Evolutionary conservation across 2,797 vertebrate species (phyloP).

Genomic region (Sebastes steindachneri): DNA sequence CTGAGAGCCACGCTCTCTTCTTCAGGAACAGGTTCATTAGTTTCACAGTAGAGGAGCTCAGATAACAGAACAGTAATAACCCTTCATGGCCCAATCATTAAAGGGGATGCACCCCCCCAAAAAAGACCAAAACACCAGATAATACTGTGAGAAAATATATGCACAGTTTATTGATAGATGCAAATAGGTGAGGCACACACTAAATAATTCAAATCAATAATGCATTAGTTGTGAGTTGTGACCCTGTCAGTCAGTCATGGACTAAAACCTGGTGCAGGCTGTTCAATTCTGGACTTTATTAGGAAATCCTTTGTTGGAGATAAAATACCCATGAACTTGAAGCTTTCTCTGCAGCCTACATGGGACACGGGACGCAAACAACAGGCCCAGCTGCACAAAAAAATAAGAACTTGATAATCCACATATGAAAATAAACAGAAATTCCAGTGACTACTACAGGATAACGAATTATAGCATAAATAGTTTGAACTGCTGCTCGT

Average conservation of each 20-base stretch:
- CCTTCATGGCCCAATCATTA: neutral
- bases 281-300: constrained; percentile 15
- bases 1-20: too few relatives aligned
- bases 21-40: neutral
- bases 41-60: neutral
- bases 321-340: constrained; percentile 11
- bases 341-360: constrained; percentile 15
- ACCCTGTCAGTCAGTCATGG: constrained; percentile 9
- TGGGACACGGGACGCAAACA: neutral
- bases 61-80: neutral
- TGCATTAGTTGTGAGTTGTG: constrained; percentile 54
- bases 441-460: constrained; percentile 76
- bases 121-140: constrained; percentile 23
- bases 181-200: constrained; percentile 67
- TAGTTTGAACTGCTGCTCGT: constrained; percentile 70
- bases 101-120: neutral
- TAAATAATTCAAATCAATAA: constrained; percentile 56
- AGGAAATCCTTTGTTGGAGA: constrained; percentile 7
- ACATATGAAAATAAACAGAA: constrained; percentile 47
- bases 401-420: constrained; percentile 16
- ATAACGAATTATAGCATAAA: constrained; percentile 74
- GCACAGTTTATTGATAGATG: constrained; percentile 83
- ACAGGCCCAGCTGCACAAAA: constrained; percentile 15
- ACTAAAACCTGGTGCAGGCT: constrained; percentile 47
- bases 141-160: constrained; percentile 80